phyloP scores from a whole-genome alignment of 2,113 vertebrate species.

The Hippocampus guttulatus region DNA sequence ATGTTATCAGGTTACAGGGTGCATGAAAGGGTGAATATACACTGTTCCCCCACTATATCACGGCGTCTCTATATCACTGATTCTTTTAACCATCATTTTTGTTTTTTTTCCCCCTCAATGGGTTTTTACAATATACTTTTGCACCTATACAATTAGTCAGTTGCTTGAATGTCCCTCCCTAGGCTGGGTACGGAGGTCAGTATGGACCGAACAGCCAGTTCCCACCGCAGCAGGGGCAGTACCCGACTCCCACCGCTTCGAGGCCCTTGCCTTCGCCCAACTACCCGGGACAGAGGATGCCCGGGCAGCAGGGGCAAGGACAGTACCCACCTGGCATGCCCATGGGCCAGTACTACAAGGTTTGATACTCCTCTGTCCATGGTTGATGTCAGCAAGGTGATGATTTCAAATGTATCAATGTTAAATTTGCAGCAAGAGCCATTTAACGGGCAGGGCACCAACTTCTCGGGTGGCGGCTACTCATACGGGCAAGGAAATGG shows the following conservation, averaged over 20 bases:
- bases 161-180: slow-evolving; percentile 22
- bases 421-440: slow-evolving; percentile 72
- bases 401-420: neutral
- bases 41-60: neutral
- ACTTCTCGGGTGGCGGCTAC: slow-evolving; percentile 82
- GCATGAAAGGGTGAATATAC: neutral
- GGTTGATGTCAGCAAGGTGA: neutral
- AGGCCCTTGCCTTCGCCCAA: slow-evolving; percentile 89
- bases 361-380: slow-evolving; percentile 43
- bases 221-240: slow-evolving; percentile 92
- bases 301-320: slow-evolving; percentile 85
- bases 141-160: too few species aligned
- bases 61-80: too few species aligned
- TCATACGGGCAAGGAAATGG: slow-evolving; percentile 82
- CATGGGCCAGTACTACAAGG: slow-evolving; percentile 99
- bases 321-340: slow-evolving; percentile 91
- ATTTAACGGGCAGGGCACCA: slow-evolving; percentile 77
- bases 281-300: slow-evolving; percentile 94
- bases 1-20: too few species aligned
- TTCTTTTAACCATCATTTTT: too few species aligned
- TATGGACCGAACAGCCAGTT: slow-evolving; percentile 98
- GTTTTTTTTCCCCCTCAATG: too few species aligned
- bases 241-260: slow-evolving; percentile 84
- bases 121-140: too few species aligned
- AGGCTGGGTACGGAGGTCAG: slow-evolving; percentile 92